phyloP scores from a whole-genome alignment of 2,888 invertebrate genomes.

The Philhelius pedissequus region DNA sequence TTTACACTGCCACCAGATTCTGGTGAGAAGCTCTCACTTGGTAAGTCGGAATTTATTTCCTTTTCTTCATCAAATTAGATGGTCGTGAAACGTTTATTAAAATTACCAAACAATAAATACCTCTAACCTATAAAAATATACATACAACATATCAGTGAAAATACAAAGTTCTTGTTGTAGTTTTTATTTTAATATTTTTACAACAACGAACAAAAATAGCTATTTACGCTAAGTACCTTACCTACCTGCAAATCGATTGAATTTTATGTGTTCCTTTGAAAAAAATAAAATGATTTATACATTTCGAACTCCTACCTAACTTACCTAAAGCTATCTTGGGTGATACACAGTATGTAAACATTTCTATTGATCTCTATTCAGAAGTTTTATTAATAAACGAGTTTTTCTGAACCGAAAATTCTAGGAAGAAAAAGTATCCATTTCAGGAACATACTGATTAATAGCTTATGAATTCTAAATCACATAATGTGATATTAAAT shows the following conservation, averaged over 20 bases:
- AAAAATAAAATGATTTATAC: too few relatives aligned
- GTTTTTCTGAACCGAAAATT: too few relatives aligned
- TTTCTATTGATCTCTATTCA: too few relatives aligned
- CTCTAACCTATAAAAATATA: conserved; percentile 8
- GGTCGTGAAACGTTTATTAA: conserved; percentile 41
- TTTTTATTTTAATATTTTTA: background rate
- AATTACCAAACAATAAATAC: background rate
- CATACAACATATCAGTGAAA: background rate
- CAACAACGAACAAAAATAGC: background rate
- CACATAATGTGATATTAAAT: too few relatives aligned
- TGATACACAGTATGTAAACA: too few relatives aligned
- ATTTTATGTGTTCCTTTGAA: background rate
- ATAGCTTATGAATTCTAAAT: too few relatives aligned
- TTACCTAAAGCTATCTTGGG: too few relatives aligned
- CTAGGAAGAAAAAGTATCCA: too few relatives aligned
- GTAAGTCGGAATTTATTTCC: conserved; percentile 80
- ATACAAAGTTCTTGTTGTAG: background rate
- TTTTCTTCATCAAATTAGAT: conserved; percentile 54
- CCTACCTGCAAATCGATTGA: background rate
- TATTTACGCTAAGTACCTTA: background rate
- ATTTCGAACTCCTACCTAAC: too few relatives aligned
- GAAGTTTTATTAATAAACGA: too few relatives aligned
- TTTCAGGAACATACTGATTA: too few relatives aligned
- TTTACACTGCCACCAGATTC: conserved; percentile 99
- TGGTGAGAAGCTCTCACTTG: conserved; percentile 98